Conservation (phyloP, 2,113 vertebrate species). For the Alces alces region DNA sequence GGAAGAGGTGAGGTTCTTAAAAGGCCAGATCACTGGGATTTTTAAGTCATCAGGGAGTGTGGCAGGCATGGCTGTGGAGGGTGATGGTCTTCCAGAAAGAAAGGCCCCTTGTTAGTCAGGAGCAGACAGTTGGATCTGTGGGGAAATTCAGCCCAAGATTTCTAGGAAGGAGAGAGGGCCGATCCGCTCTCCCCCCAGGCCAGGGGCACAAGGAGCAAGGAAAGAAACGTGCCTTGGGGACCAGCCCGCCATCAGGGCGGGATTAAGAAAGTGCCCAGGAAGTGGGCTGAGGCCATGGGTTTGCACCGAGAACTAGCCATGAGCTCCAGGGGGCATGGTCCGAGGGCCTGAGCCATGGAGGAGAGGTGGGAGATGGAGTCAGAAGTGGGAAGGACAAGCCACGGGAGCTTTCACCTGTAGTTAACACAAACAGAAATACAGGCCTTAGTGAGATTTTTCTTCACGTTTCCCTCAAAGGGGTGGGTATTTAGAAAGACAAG, state of each 20-base stretch:
- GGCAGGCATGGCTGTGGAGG: neutral
- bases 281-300: neutral
- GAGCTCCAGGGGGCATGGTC: neutral
- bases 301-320: neutral
- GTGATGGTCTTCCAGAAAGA: neutral
- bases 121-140: neutral
- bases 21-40: neutral
- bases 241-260: neutral
- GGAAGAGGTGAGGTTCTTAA: neutral
- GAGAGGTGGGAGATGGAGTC: neutral
- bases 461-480: neutral
- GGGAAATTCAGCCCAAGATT: neutral
- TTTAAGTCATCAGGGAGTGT: neutral
- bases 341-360: neutral
- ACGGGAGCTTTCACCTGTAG: neutral
- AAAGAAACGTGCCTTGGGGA: neutral
- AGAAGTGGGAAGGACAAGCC: neutral
- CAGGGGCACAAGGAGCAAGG: neutral
- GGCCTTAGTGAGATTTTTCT: neutral
- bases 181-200: neutral
- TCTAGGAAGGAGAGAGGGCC: neutral
- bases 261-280: neutral
- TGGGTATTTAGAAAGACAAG: neutral
- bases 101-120: neutral
- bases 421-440: neutral